phyloP scores from a whole-genome alignment of 2,113 vertebrate genomes.

The Laticauda colubrina region DNA sequence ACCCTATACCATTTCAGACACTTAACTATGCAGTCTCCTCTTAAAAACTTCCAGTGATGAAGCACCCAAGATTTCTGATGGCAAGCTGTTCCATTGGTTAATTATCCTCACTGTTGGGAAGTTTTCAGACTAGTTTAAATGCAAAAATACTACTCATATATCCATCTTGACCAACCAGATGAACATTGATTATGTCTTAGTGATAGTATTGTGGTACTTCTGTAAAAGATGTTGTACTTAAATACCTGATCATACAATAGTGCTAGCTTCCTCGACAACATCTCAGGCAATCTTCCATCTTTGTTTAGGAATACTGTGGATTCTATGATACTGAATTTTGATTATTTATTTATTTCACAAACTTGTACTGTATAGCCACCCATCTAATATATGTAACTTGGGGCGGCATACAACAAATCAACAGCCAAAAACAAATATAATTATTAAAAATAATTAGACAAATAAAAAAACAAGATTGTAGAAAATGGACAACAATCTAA shows the following conservation, averaged over 20 bases:
- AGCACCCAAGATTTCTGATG: background rate
- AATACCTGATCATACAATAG: background rate
- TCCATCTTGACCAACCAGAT: conserved; percentile 46
- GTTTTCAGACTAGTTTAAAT: conserved; percentile 34
- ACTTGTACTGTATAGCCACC: background rate
- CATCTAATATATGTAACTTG: background rate
- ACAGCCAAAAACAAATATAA: background rate
- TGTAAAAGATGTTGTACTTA: conserved; percentile 51
- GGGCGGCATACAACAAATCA: background rate
- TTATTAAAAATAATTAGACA: background rate
- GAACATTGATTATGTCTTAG: conserved; percentile 42
- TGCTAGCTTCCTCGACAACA: background rate
- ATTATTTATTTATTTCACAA: background rate
- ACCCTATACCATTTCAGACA: background rate
- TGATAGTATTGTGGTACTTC: background rate
- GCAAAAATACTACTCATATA: conserved; percentile 52
- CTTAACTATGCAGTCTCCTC: background rate
- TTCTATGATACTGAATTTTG: background rate
- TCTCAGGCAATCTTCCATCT: background rate
- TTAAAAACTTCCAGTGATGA: background rate
- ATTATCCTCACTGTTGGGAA: background rate
- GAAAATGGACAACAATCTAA: background rate
- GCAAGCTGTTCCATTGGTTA: background rate
- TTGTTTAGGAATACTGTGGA: background rate
- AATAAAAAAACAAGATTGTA: background rate